Evolutionary conservation across 2,888 invertebrate species (phyloP).

Genomic region (Lampropteryx suffumata): DNA sequence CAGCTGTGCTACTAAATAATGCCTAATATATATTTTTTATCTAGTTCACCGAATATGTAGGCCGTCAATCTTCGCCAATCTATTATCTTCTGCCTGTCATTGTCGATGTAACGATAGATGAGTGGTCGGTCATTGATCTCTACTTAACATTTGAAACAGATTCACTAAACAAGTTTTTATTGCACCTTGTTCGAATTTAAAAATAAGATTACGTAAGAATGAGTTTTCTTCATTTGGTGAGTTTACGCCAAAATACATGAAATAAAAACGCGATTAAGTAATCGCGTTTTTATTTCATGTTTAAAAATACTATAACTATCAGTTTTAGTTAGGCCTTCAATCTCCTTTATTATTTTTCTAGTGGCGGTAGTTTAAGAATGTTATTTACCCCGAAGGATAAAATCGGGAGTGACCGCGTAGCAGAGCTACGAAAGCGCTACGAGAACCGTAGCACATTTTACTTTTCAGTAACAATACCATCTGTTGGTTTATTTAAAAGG

Average conservation of each 20-base stretch:
- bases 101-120: slow-evolving; percentile 26
- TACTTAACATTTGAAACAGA: slow-evolving; percentile 7
- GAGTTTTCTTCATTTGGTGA: no score
- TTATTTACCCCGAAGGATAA: neutral
- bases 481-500: no score
- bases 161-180: neutral
- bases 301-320: no score
- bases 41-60: slow-evolving; percentile 45
- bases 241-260: no score
- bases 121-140: slow-evolving; percentile 28
- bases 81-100: slow-evolving; percentile 48
- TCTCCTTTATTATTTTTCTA: no score
- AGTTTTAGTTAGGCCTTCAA: no score
- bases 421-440: slow-evolving; percentile 35
- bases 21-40: slow-evolving; percentile 27
- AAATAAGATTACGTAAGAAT: no score
- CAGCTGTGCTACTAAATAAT: slow-evolving; percentile 15
- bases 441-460: slow-evolving; percentile 21
- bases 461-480: no score
- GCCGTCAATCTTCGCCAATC: slow-evolving; percentile 50
- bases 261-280: no score
- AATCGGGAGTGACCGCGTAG: slow-evolving; percentile 28
- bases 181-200: neutral
- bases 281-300: no score
- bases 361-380: no score